phyloP scores from a whole-genome alignment of 2,888 invertebrate species.

The Lasiommata megera region DNA sequence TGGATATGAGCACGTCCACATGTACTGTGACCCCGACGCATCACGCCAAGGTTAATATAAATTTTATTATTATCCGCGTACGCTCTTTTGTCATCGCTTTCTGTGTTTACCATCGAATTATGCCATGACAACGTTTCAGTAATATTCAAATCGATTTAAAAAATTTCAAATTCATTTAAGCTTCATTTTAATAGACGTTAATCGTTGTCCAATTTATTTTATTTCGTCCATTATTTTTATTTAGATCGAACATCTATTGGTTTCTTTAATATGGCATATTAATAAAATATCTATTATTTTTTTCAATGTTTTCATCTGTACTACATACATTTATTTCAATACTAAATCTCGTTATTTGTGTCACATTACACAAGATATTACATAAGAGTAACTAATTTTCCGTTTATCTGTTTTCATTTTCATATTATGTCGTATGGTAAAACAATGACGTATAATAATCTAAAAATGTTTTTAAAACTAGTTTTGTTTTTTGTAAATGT shows the following conservation, averaged over 20 bases:
- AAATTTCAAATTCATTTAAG: conserved; percentile 12
- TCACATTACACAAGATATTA: neutral
- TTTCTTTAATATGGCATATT: no score
- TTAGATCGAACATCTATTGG: no score
- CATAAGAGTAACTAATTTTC: neutral
- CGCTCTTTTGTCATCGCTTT: conserved; percentile 15
- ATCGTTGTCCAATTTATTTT: conserved; percentile 1
- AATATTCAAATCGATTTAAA: neutral
- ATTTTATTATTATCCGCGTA: no score
- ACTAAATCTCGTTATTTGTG: neutral
- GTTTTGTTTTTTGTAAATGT: no score
- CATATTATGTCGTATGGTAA: neutral
- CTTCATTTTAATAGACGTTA: neutral
- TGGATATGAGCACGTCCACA: conserved; percentile 79
- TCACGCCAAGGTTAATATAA: conserved; percentile 79
- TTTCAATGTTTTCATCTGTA: neutral
- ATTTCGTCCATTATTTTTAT: neutral
- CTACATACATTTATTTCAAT: neutral
- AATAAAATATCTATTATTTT: neutral
- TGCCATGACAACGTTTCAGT: neutral
- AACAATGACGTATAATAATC: neutral
- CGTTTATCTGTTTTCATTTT: neutral
- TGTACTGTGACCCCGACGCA: conserved; percentile 83
- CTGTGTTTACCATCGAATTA: conserved; percentile 4
- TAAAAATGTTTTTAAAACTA: neutral